Evolutionary conservation across 1,140 invertebrate species (phyloP).

Genomic region (Tyrophagus putrescentiae): DNA sequence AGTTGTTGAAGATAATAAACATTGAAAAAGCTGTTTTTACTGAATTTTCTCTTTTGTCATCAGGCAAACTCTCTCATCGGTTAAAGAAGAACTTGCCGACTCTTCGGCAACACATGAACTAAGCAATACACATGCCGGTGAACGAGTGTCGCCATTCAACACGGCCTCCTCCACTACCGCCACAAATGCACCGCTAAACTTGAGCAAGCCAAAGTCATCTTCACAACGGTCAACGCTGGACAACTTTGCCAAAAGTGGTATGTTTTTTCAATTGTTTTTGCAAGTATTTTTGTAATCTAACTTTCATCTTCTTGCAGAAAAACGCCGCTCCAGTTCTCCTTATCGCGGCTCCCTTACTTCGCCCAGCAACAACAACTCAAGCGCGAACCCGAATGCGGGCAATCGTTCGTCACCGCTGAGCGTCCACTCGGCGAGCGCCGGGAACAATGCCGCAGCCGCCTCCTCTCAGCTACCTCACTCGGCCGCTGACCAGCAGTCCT

Average conservation of each 20-base stretch:
- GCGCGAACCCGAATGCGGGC: no score
- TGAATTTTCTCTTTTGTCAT: no score
- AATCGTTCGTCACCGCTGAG: neutral
- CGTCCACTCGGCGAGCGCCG: neutral
- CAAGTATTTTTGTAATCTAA: neutral
- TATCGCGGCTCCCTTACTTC: neutral
- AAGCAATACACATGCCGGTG: no score
- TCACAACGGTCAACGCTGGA: neutral
- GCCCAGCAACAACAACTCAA: neutral
- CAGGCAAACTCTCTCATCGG: no score
- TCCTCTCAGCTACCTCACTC: slow-evolving; percentile 13
- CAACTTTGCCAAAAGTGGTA: neutral
- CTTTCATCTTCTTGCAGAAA: neutral
- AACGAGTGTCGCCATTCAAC: no score
- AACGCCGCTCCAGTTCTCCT: neutral
- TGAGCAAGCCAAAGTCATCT: slow-evolving; percentile 14
- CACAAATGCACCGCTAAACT: slow-evolving; percentile 12
- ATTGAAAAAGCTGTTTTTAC: no score
- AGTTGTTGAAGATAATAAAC: no score
- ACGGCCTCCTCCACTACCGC: no score
- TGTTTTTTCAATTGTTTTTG: neutral
- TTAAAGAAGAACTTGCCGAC: no score
- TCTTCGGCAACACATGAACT: no score
- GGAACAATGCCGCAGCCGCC: neutral
- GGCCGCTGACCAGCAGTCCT: slow-evolving; percentile 2